Conservation (phyloP, 2,888 invertebrate genomes). For the Loripinus fragilis region DNA sequence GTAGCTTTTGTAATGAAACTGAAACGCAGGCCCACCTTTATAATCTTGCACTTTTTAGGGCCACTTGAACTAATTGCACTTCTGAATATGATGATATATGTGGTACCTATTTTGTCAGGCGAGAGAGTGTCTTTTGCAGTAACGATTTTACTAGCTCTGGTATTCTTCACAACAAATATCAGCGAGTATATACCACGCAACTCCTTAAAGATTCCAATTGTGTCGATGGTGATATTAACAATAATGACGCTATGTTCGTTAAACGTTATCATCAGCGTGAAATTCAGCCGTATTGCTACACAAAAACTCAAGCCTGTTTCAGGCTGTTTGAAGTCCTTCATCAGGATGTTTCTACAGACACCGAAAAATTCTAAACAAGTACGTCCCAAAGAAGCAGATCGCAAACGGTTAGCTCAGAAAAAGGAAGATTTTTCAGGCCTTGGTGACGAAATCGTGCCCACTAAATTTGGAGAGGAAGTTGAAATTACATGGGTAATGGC, state of each 20-base stretch:
- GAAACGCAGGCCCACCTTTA: slow-evolving; percentile 10
- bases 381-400: neutral
- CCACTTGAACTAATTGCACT: slow-evolving; percentile 24
- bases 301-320: neutral
- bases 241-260: neutral
- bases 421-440: neutral
- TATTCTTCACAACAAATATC: slow-evolving; percentile 28
- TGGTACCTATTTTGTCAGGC: slow-evolving; percentile 28
- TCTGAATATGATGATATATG: slow-evolving; percentile 19
- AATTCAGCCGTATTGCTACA: slow-evolving; percentile 16
- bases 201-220: slow-evolving; percentile 17
- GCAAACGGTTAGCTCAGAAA: neutral
- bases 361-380: neutral
- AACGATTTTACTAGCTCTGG: slow-evolving; percentile 24
- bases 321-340: neutral
- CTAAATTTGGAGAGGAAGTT: neutral
- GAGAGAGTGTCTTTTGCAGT: slow-evolving; percentile 32
- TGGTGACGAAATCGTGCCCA: neutral
- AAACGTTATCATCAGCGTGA: slow-evolving; percentile 13
- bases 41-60: slow-evolving; percentile 14
- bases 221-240: slow-evolving; percentile 20
- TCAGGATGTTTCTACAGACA: neutral
- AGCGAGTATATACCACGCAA: slow-evolving; percentile 23
- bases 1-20: neutral
- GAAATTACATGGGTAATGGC: slow-evolving; percentile 4